Percentiles rank a stretch among this genome's conserved stretches.
Conservation (phyloP, 2,888 invertebrate species). For the Atethmia centrago region DNA sequence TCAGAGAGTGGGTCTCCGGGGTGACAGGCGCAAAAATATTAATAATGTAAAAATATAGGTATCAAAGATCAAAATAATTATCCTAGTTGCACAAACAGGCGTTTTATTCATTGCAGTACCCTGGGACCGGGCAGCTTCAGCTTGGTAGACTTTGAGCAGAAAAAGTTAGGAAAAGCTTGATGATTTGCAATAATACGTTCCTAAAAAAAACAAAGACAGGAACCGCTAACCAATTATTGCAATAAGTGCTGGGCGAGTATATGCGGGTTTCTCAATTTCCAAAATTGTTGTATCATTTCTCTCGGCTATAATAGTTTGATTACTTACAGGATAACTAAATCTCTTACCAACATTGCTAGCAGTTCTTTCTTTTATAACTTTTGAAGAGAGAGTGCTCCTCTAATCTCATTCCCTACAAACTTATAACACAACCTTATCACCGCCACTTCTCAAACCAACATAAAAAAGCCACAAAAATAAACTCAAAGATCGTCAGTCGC, state of each 20-base stretch:
- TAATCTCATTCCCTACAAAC: neutral
- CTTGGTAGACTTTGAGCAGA: neutral
- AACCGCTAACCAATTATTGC: neutral
- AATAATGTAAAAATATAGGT: too few species aligned
- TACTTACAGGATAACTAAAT: neutral
- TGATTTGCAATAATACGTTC: neutral
- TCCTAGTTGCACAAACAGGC: too few species aligned
- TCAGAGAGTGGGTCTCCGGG: too few species aligned
- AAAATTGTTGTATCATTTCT: neutral
- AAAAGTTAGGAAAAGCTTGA: neutral
- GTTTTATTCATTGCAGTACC: too few species aligned
- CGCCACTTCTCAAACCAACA: neutral
- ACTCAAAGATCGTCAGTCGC: slow-evolving; percentile 3
- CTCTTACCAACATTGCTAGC: neutral
- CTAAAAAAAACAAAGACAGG: neutral
- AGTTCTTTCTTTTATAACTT: neutral
- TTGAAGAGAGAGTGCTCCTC: neutral
- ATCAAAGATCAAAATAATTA: too few species aligned
- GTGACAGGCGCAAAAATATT: too few species aligned
- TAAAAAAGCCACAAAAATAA: neutral
- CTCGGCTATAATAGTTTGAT: neutral
- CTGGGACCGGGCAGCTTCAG: neutral
- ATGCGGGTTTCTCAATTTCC: neutral
- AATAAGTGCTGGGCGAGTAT: too few species aligned
- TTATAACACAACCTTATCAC: neutral